Conservation (phyloP, 1,140 invertebrate genomes). For the Vollenhovia emeryi region DNA sequence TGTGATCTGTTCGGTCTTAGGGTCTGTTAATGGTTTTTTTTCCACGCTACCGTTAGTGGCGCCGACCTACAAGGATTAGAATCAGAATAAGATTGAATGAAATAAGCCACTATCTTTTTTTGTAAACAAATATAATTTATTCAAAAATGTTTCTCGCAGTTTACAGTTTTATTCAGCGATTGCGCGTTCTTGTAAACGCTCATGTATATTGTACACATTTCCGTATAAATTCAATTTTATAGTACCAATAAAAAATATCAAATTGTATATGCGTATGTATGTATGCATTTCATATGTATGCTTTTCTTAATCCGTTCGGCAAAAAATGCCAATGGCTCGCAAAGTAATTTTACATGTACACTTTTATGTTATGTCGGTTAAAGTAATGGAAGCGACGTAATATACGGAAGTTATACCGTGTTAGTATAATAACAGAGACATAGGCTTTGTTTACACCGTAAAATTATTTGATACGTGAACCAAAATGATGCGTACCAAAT, state of each 20-base stretch:
- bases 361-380: constrained; percentile 3
- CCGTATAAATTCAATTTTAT: constrained; percentile 56
- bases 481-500: too few species aligned
- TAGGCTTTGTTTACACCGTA: too few species aligned
- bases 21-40: constrained; percentile 60
- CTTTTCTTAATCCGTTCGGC: constrained; percentile 11
- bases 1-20: constrained; percentile 48
- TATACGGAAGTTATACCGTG: constrained; percentile 12
- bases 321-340: constrained; percentile 14
- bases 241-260: constrained; percentile 51
- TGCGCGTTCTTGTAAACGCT: constrained; percentile 56
- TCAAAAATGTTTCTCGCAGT: constrained; percentile 67
- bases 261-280: not conserved
- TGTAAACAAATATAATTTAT: constrained; percentile 78
- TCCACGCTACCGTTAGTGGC: constrained; percentile 64
- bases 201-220: constrained; percentile 52
- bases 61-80: constrained; percentile 75
- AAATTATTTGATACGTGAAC: too few species aligned
- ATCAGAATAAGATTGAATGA: constrained; percentile 65
- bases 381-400: not conserved
- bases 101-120: constrained; percentile 65
- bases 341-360: constrained; percentile 31
- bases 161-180: constrained; percentile 67
- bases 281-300: not conserved
- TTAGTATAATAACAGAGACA: not conserved